These are phyloP conservation scores for Dasypus novemcinctus DNA, from an alignment of 2,113 vertebrate species.

Conservation along the genomic window DNA sequence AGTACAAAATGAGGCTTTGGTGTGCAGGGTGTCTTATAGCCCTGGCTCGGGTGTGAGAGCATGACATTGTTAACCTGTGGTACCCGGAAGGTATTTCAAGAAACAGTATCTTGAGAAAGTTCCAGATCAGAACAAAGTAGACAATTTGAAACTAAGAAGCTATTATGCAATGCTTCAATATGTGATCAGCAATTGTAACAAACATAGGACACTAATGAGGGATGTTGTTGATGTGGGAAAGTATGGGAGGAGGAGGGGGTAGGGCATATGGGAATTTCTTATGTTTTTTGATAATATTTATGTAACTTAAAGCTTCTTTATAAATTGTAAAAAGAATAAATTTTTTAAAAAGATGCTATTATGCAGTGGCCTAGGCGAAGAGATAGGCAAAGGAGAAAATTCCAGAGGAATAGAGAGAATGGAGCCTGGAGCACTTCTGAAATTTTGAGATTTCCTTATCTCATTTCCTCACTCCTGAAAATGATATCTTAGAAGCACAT, in stretches of 20 bases:
- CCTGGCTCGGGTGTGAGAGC: not conserved
- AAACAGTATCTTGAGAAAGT: not conserved
- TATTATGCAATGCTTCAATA: not conserved
- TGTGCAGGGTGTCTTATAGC: rapidly evolving
- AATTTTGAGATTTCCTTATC: not conserved
- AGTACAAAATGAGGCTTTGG: not conserved
- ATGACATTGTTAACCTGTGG: not conserved
- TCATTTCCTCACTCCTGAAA: not conserved
- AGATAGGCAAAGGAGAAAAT: not conserved
- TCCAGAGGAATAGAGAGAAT: not conserved
- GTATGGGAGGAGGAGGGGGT: no score
- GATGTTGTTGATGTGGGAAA: no score
- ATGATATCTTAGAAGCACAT: not conserved
- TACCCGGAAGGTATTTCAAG: not conserved
- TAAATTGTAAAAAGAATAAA: no score
- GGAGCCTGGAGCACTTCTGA: not conserved
- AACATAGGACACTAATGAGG: no score
- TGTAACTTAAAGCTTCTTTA: no score
- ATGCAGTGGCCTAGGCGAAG: not conserved
- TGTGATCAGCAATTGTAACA: no score
- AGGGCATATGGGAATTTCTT: no score
- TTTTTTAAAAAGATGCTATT: not conserved
- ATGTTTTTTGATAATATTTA: no score
- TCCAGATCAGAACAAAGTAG: not conserved
- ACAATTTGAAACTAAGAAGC: not conserved